Evolutionary conservation across 2,113 vertebrate genomes (phyloP).

Genomic region (Rhynchomys soricoides): DNA sequence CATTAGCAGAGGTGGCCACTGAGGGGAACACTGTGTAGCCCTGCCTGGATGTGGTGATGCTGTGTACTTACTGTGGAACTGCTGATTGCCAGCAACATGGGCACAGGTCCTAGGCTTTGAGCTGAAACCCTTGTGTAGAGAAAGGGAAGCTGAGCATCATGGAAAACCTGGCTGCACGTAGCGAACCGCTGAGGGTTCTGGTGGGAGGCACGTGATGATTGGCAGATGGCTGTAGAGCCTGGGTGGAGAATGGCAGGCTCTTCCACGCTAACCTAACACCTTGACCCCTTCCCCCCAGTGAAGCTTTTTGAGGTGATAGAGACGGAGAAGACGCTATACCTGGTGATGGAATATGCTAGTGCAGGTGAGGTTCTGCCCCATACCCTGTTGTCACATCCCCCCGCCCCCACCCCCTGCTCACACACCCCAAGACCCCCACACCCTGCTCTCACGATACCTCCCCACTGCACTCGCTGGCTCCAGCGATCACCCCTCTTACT

Average conservation of each 20-base stretch:
- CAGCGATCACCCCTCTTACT: background rate
- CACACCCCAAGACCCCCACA: fast-evolving
- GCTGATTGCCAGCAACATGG: background rate
- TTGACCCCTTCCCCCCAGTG: constrained; percentile 80
- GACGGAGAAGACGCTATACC: constrained; percentile 93
- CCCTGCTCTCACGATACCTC: background rate
- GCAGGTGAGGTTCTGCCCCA: constrained; percentile 85
- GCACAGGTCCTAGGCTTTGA: background rate
- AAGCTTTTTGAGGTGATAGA: constrained; percentile 95
- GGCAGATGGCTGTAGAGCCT: fast-evolving
- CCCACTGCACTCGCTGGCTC: background rate
- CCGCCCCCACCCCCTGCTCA: too few species aligned
- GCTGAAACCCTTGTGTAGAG: background rate
- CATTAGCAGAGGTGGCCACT: background rate
- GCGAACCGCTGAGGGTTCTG: background rate
- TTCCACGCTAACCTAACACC: background rate
- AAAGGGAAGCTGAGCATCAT: background rate
- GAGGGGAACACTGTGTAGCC: background rate
- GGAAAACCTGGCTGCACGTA: background rate
- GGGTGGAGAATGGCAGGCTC: fast-evolving
- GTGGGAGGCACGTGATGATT: fast-evolving
- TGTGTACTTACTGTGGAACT: too few species aligned
- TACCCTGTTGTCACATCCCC: fast-evolving
- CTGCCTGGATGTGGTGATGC: background rate
- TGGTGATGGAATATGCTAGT: constrained; percentile 94